Percentiles rank a stretch among this genome's conserved stretches.
Conservation (phyloP, 2,797 vertebrate genomes). For the Odontamblyopus lacepedii region DNA sequence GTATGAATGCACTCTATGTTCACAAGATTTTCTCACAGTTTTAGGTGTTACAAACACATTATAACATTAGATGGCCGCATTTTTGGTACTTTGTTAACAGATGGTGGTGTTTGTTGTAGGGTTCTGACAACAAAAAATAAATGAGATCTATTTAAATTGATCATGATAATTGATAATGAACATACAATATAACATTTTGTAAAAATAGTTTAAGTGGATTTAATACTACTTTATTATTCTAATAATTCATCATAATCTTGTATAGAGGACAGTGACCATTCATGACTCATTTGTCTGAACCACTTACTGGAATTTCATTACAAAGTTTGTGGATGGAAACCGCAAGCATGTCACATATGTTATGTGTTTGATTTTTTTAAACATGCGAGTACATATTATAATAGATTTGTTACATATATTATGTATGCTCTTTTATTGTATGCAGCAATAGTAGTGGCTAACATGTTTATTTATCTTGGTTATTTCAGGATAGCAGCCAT, state of each 20-base stretch:
- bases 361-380: no score
- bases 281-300: background rate
- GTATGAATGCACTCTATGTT: background rate
- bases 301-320: slow-evolving; percentile 24
- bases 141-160: background rate
- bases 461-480: background rate
- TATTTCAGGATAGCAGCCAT: slow-evolving; percentile 88
- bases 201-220: no score
- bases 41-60: slow-evolving; percentile 7
- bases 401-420: background rate
- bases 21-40: background rate
- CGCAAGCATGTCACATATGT: no score
- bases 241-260: no score
- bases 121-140: background rate
- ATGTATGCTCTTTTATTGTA: background rate
- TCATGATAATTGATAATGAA: no score
- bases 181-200: no score
- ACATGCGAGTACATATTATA: no score
- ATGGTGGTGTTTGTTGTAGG: background rate
- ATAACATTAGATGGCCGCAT: slow-evolving; percentile 64
- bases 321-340: slow-evolving; percentile 9
- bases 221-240: background rate
- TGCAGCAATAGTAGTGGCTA: background rate
- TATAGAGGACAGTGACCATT: background rate
- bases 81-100: background rate